These are phyloP conservation scores for Oryzaephilus surinamensis DNA, from an alignment of 1,140 invertebrate species.

Conservation along the genomic window DNA sequence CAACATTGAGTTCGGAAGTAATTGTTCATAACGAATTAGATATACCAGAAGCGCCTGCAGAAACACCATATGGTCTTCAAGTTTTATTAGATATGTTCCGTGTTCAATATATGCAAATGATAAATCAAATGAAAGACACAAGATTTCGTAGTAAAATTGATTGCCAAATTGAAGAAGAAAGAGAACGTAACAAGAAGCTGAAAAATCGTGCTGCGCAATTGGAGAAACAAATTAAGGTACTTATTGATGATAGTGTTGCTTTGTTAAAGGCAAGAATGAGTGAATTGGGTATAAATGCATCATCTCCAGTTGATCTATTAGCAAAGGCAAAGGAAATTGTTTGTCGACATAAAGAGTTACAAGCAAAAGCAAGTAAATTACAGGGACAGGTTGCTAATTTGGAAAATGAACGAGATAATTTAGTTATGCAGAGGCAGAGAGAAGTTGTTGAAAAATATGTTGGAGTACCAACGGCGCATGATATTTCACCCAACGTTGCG, in stretches of 20 bases:
- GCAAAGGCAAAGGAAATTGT: slow-evolving; percentile 89
- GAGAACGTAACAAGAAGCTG: slow-evolving; percentile 70
- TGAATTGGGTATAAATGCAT: slow-evolving; percentile 78
- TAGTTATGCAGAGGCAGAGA: slow-evolving; percentile 55
- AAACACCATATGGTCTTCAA: slow-evolving; percentile 76
- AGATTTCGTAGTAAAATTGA: slow-evolving; percentile 62
- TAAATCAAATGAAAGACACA: slow-evolving; percentile 70
- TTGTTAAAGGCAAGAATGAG: slow-evolving; percentile 81
- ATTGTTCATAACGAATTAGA: slow-evolving; percentile 69
- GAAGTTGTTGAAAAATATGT: slow-evolving; percentile 56
- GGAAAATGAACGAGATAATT: slow-evolving; percentile 58
- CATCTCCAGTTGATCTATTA: slow-evolving; percentile 70
- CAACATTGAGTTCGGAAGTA: slow-evolving; percentile 54
- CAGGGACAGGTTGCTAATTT: slow-evolving; percentile 63
- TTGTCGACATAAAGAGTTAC: slow-evolving; percentile 78
- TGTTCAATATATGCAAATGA: slow-evolving; percentile 70
- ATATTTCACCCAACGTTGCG: slow-evolving; percentile 52
- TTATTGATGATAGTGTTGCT: slow-evolving; percentile 86
- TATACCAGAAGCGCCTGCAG: slow-evolving; percentile 61
- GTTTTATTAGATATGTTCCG: slow-evolving; percentile 74
- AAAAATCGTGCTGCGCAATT: slow-evolving; percentile 70
- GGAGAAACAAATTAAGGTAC: slow-evolving; percentile 80
- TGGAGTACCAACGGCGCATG: slow-evolving; percentile 40
- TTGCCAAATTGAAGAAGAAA: slow-evolving; percentile 70
- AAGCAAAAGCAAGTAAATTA: slow-evolving; percentile 71